Evolutionary conservation across 2,888 invertebrate species (phyloP).

Genomic region (Tenthredo notha): DNA sequence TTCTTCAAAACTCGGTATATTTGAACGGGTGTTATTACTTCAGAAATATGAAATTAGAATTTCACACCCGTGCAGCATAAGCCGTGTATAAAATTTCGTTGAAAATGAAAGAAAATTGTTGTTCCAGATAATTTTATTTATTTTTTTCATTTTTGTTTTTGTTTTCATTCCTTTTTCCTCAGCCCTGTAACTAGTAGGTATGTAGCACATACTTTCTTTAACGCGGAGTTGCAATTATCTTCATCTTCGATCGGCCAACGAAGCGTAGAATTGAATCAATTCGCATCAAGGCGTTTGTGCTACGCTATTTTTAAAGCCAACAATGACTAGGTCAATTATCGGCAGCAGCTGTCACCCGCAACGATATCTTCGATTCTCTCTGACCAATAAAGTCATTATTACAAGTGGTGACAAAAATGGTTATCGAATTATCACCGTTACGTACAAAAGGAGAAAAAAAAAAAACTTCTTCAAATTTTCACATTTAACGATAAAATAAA

Average conservation of each 20-base stretch:
- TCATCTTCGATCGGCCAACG: constrained; percentile 26
- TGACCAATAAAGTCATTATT: constrained; percentile 4
- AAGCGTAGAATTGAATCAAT: constrained; percentile 46
- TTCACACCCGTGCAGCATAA: neutral
- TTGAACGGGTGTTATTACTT: neutral
- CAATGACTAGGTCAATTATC: constrained; percentile 53
- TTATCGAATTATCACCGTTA: neutral
- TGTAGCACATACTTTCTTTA: neutral
- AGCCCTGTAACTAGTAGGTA: neutral
- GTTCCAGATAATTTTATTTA: neutral
- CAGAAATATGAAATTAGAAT: neutral
- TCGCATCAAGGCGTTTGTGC: constrained; percentile 30
- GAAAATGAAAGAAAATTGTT: neutral
- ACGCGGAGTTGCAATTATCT: constrained; percentile 27
- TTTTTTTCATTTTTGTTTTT: neutral
- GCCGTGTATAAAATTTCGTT: neutral
- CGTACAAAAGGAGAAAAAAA: neutral
- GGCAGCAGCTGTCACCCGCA: constrained; percentile 39
- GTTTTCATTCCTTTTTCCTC: neutral
- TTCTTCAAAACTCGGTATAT: neutral
- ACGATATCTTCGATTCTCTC: constrained; percentile 39
- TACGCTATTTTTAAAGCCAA: constrained; percentile 51
- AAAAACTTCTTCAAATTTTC: neutral
- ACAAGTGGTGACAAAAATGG: neutral
- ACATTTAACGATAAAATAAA: neutral